Evolutionary conservation across 2,797 vertebrate species (phyloP), one percentile per base, ranked within the genome.

Genomic region (Otolemur crassicaudatus): DNA sequence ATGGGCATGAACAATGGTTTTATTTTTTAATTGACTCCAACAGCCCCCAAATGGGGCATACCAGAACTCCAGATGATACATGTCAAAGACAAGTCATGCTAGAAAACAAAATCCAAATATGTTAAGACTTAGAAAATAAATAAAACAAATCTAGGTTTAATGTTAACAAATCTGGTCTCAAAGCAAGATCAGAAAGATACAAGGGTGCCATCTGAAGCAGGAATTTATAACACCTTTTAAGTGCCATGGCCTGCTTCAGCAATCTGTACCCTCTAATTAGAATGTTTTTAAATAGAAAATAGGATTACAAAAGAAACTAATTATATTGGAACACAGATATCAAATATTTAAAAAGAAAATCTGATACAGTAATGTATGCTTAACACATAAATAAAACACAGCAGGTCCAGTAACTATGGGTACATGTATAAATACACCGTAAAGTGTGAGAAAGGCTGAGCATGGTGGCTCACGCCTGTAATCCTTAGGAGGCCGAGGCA

Each of bases 41-140:
- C 7, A 56, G 23, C 7, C 29, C 46, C 49, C 2, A 94, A 73
- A 79, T 53, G 14, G 46, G 60, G 58, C 90, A 85, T 46, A 81
- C 49, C 84, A 88, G 63, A 80, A 43, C 14, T 72, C 75, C 75
- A 60, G 67, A 94, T 25, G 22, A 89, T 63, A 92, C 81, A 92
- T 75, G 34, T 80, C 88, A 94, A 91, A 90, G 67, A 61, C 27
- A 69, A 86, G 43, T 85, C 61, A 93, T 25, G 63, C 43, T 67
- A 69, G n/a, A 46, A 93, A 92, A 85, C 53, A 94, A 92, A 86
- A 80, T n/a, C n/a, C 73, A 95, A 90, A 85, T 40, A 76, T 87
- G n/a, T 34, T 37, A 40, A 72, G 31, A 63, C n/a, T 58, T 19
- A 0, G 16, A 77, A 56, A 76, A 49, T 49, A n/a, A 76, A 29